Evolutionary conservation across 2,888 invertebrate species (phyloP).

Genomic region (Aleiodes testaceus): DNA sequence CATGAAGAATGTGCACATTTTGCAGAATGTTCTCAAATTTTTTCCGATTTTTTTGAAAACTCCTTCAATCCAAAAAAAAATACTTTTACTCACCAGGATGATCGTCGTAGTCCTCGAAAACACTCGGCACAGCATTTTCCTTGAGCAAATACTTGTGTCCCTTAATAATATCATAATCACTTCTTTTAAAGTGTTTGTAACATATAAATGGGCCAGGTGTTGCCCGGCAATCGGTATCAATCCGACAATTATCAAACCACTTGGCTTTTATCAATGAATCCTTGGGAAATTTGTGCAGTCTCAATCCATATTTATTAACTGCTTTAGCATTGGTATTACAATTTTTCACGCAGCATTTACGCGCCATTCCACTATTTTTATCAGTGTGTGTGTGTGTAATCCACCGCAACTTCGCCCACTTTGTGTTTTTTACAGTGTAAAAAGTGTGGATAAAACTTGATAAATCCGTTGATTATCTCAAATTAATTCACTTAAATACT

Average conservation of each 20-base stretch:
- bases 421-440: conserved; percentile 43
- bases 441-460: conserved; percentile 46
- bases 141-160: conserved; percentile 82
- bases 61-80: no score
- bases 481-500: no score
- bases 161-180: conserved; percentile 82
- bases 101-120: conserved; percentile 76
- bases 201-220: conserved; percentile 80
- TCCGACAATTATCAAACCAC: conserved; percentile 80
- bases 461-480: not conserved
- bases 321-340: conserved; percentile 79
- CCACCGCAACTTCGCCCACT: conserved; percentile 51
- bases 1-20: no score
- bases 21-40: no score
- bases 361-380: conserved; percentile 75
- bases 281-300: conserved; percentile 84
- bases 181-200: conserved; percentile 83
- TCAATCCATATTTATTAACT: conserved; percentile 80
- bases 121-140: conserved; percentile 82
- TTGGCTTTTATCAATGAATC: conserved; percentile 76
- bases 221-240: conserved; percentile 75
- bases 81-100: conserved; percentile 60
- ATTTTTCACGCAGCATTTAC: conserved; percentile 79
- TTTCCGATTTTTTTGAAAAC: no score
- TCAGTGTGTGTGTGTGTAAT: conserved; percentile 55